Percentiles rank a stretch among this genome's conserved stretches.
These are phyloP conservation scores for Tenthredo livida DNA, from an alignment of 2,888 invertebrate species.

Conservation along the genomic window DNA sequence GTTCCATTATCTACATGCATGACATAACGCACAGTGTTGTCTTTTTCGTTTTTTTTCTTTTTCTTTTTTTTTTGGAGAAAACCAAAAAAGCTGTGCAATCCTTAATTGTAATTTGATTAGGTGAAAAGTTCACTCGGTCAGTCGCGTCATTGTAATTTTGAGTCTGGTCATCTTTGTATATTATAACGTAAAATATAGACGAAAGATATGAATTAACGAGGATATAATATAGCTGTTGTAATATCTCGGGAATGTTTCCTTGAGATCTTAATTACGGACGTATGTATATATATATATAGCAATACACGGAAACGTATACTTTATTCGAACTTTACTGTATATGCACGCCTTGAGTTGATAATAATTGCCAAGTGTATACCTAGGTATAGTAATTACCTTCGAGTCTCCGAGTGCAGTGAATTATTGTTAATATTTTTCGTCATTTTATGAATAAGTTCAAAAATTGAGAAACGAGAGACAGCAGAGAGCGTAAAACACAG, in stretches of 20 bases:
- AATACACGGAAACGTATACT: background rate
- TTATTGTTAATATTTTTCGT: too few species aligned
- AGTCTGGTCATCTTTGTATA: background rate
- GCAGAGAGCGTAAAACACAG: too few species aligned
- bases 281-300: background rate
- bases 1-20: too few species aligned
- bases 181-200: background rate
- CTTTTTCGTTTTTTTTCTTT: too few species aligned
- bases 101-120: too few species aligned
- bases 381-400: background rate
- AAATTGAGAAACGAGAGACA: too few species aligned
- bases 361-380: background rate
- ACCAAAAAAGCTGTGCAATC: too few species aligned
- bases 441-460: too few species aligned
- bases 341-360: background rate
- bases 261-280: slow-evolving; percentile 36
- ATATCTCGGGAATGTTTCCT: slow-evolving; percentile 31
- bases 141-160: background rate
- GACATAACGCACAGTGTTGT: too few species aligned
- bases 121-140: too few species aligned
- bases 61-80: too few species aligned
- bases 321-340: background rate
- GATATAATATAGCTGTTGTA: slow-evolving; percentile 2
- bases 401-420: too few species aligned
- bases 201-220: background rate